Conservation (phyloP, 2,888 invertebrate species). For the Orthonychiurus folsomi region DNA sequence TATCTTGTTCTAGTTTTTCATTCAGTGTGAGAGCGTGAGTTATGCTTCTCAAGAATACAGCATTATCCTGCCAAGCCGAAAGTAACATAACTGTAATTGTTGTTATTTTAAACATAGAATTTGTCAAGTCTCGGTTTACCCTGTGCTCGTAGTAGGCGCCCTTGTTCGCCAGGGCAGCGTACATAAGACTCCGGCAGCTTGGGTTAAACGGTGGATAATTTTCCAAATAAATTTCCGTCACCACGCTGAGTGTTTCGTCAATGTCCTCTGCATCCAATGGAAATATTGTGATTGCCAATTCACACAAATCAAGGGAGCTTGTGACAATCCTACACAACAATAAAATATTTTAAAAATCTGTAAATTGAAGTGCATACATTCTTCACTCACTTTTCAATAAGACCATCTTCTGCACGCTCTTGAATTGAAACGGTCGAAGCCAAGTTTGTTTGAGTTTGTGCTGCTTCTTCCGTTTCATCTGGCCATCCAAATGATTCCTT, state of each 20-base stretch:
- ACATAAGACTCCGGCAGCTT: constrained; percentile 46
- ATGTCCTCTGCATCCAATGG: constrained; percentile 29
- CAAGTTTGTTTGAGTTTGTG: constrained; percentile 21
- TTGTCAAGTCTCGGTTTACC: no score
- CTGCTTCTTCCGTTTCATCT: constrained; percentile 76
- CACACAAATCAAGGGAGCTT: constrained; percentile 36
- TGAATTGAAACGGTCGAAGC: constrained; percentile 36
- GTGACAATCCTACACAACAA: constrained; percentile 22
- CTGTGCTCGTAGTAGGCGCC: constrained; percentile 76
- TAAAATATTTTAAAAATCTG: no score
- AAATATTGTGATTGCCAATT: constrained; percentile 34
- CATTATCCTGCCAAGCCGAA: constrained; percentile 68
- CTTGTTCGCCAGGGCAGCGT: constrained; percentile 65
- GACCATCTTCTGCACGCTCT: constrained; percentile 40
- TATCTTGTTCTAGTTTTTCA: constrained; percentile 27
- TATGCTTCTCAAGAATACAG: constrained; percentile 68
- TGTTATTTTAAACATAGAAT: no score
- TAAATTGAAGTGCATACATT: background rate
- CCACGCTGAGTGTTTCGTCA: constrained; percentile 28
- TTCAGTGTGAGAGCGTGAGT: constrained; percentile 46
- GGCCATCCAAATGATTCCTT: constrained; percentile 96
- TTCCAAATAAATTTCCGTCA: constrained; percentile 38
- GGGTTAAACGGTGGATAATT: constrained; percentile 36
- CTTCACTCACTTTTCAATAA: constrained; percentile 5
- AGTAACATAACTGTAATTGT: no score